phyloP scores from a whole-genome alignment of 2,888 invertebrate genomes.

The Priocnemis perturbator region DNA sequence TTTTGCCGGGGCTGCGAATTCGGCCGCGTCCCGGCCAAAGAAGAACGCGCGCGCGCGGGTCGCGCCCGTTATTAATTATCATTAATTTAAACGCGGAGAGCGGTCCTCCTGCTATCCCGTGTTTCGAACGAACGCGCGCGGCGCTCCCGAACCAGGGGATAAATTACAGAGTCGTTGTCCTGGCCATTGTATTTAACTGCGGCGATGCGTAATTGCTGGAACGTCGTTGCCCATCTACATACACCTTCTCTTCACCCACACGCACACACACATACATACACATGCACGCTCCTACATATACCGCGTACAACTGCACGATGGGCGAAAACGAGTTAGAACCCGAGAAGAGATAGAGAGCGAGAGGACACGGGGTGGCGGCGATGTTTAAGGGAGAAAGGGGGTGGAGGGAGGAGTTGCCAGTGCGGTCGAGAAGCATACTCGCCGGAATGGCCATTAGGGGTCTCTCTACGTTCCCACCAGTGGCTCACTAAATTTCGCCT shows the following conservation, averaged over 20 bases:
- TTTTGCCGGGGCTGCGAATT: too few species aligned
- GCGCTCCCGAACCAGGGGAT: slow-evolving; percentile 58
- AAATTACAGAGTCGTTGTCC: slow-evolving; percentile 72
- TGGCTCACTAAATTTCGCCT: slow-evolving; percentile 74
- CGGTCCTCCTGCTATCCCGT: slow-evolving; percentile 26
- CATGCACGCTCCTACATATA: background rate
- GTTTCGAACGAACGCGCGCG: slow-evolving; percentile 49
- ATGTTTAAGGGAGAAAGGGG: slow-evolving; percentile 5
- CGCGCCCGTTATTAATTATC: slow-evolving; percentile 52
- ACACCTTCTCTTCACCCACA: background rate
- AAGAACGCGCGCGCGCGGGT: too few species aligned
- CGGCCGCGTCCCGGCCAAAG: too few species aligned
- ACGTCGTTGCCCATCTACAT: slow-evolving; percentile 56
- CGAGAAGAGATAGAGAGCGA: slow-evolving; percentile 16
- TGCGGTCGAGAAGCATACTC: slow-evolving; percentile 67
- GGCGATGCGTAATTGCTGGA: slow-evolving; percentile 72
- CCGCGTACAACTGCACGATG: slow-evolving; percentile 27
- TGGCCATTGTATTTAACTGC: slow-evolving; percentile 70
- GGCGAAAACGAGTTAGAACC: slow-evolving; percentile 46
- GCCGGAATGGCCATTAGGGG: slow-evolving; percentile 73
- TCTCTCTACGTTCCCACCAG: slow-evolving; percentile 68
- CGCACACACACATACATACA: too few species aligned
- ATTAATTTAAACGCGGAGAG: slow-evolving; percentile 44
- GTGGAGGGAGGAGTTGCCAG: slow-evolving; percentile 39
- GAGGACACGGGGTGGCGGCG: slow-evolving; percentile 11